Base-by-base conservation (phyloP, 2,113 vertebrate species). In the Ornithorhynchus anatinus region DNA sequence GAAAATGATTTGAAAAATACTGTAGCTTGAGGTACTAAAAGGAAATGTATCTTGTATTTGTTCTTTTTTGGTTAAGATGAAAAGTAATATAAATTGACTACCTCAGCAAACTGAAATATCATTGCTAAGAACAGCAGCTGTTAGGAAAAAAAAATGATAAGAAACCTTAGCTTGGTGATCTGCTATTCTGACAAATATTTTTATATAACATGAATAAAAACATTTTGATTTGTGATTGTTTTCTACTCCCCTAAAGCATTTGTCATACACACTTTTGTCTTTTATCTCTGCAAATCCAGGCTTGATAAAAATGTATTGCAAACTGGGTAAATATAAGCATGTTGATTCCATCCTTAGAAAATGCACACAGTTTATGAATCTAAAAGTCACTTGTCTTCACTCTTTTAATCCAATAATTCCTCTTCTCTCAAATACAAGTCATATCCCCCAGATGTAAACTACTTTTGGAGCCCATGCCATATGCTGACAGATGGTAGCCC, bases 401-500 rank as follows among this genome's bases (percentile, higher is more conserved):
- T 62, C 29, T 77, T 82, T 77, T 77, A 75, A 63, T 77, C 36
- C 77, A 82, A 66, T 67, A 79, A 75, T 50, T 56, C 31, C 31
- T 75, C 7, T 82, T 80, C 45, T 59, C 36, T 72, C 50, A 76
- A 76, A 81, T 80, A 84, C 66, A 66, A 51, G 2, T 82, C 68
- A 52, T 52, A 38, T 72, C 50, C 16, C 54, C 70, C 51, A 79
- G 72, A 82, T 85, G 59, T 79, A 88, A 91, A 87, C 56, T 86
- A 23, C 45, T 77, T 75, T 61, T 75, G 64, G 67, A 82, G 62
- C 64, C 71, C 88, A 29, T 61, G 51, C 43, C 73, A 68, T 82
- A 81, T 88, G 75, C 63, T 80, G 81, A 61, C 77, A 84, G 77
- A 82, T 88, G 88, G 88, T 52, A 63, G 42, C 31, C 85, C 87